phyloP scores from a whole-genome alignment of 2,888 invertebrate genomes.

The Agrotis clavis region DNA sequence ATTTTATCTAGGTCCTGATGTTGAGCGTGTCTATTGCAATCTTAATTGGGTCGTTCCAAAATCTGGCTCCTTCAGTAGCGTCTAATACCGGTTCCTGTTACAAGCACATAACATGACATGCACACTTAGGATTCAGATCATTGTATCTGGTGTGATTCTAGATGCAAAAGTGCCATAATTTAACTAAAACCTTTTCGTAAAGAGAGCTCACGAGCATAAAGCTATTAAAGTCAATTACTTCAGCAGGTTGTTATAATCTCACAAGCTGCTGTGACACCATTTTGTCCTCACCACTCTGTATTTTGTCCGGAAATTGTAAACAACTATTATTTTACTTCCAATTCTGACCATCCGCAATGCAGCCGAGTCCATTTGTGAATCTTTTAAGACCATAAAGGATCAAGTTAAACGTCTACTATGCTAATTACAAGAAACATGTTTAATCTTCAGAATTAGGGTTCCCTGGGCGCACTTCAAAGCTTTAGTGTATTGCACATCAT shows the following conservation, averaged over 20 bases:
- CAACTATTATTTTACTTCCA: conserved; percentile 46
- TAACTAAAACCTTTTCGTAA: too few species aligned
- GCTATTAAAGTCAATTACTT: background rate
- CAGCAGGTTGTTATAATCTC: background rate
- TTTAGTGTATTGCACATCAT: conserved; percentile 68
- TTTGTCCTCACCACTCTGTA: background rate
- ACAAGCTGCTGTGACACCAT: background rate
- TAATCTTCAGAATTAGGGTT: conserved; percentile 70
- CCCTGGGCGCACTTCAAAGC: conserved; percentile 56
- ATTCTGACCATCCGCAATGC: conserved; percentile 73
- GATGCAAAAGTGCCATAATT: background rate
- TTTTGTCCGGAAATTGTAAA: background rate
- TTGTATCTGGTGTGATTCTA: background rate
- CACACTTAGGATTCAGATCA: too few species aligned
- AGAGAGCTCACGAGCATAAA: background rate
- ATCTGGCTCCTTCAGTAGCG: background rate
- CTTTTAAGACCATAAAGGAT: conserved; percentile 69
- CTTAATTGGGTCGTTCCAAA: background rate
- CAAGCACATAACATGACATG: too few species aligned
- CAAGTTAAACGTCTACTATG: conserved; percentile 70
- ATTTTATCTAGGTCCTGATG: background rate
- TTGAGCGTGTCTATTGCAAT: background rate
- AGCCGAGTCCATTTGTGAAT: conserved; percentile 68
- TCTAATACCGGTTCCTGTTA: background rate
- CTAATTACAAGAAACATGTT: conserved; percentile 74